These are phyloP conservation scores for Camponotus fellah DNA, from an alignment of 2,888 invertebrate genomes.

Conservation along the genomic window DNA sequence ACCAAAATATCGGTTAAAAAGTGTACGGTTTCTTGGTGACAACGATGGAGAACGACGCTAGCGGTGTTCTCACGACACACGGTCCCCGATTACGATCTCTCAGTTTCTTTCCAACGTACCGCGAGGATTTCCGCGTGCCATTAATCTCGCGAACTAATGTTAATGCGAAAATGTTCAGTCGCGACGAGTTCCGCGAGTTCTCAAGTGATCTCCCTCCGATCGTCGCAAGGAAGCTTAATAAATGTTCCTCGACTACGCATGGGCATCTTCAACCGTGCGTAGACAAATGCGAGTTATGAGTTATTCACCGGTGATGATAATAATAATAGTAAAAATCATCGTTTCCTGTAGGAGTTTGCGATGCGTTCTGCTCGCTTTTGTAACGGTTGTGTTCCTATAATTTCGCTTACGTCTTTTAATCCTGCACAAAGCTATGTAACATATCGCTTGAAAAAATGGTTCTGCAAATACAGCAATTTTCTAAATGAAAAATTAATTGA, in stretches of 20 bases:
- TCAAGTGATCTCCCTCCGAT: conserved; percentile 9
- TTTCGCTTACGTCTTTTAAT: conserved; percentile 13
- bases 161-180: conserved; percentile 47
- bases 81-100: conserved; percentile 61
- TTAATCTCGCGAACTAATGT: conserved; percentile 57
- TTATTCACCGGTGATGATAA: conserved; percentile 10
- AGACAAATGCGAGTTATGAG: conserved; percentile 28
- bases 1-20: conserved; percentile 63
- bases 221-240: conserved; percentile 33
- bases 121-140: conserved; percentile 35
- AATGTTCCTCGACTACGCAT: conserved; percentile 19
- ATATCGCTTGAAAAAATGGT: neutral
- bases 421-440: neutral
- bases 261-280: conserved; percentile 14
- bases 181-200: conserved; percentile 13
- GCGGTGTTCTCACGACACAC: conserved; percentile 69
- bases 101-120: conserved; percentile 57
- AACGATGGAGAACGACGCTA: conserved; percentile 63
- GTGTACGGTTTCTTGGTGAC: conserved; percentile 71
- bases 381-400: conserved; percentile 5
- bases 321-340: conserved; percentile 2
- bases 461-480: too few species aligned
- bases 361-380: conserved; percentile 12
- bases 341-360: conserved; percentile 21
- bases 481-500: too few species aligned